Percentiles rank a stretch among this genome's conserved stretches.
phyloP scores from a whole-genome alignment of 2,888 invertebrate species.

The Noctua janthe region DNA sequence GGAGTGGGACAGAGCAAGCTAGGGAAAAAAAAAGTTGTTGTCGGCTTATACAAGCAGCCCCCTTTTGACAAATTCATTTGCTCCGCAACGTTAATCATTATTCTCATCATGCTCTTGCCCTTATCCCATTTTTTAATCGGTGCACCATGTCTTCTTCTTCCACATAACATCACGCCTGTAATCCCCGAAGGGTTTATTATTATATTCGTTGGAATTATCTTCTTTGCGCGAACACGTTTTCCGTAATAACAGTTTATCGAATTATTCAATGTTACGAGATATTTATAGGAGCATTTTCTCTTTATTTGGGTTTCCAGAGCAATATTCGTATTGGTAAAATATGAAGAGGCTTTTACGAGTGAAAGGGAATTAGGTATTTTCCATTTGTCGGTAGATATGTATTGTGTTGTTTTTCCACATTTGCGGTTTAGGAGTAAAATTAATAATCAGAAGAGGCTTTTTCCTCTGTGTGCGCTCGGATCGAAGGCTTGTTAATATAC shows the following conservation, averaged over 20 bases:
- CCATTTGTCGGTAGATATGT: background rate
- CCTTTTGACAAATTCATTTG: background rate
- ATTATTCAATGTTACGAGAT: slow-evolving; percentile 8
- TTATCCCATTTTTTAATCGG: background rate
- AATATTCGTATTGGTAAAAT: background rate
- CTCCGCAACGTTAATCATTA: background rate
- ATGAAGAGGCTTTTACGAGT: background rate
- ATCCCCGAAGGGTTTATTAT: too few species aligned
- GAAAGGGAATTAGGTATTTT: background rate
- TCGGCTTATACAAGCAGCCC: background rate
- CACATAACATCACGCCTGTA: too few species aligned
- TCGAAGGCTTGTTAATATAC: background rate
- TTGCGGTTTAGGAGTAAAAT: background rate
- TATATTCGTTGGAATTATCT: background rate
- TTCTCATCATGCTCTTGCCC: background rate
- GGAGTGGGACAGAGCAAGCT: too few species aligned
- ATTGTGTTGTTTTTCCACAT: background rate
- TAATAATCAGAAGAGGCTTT: too few species aligned
- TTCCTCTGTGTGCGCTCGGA: background rate
- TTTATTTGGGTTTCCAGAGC: background rate
- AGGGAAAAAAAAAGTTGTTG: background rate
- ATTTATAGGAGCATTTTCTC: background rate
- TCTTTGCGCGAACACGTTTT: background rate
- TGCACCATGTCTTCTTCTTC: too few species aligned
- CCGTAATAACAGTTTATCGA: background rate